These are phyloP conservation scores for Orthosia incerta DNA, from an alignment of 2,888 invertebrate genomes.

Conservation along the genomic window DNA sequence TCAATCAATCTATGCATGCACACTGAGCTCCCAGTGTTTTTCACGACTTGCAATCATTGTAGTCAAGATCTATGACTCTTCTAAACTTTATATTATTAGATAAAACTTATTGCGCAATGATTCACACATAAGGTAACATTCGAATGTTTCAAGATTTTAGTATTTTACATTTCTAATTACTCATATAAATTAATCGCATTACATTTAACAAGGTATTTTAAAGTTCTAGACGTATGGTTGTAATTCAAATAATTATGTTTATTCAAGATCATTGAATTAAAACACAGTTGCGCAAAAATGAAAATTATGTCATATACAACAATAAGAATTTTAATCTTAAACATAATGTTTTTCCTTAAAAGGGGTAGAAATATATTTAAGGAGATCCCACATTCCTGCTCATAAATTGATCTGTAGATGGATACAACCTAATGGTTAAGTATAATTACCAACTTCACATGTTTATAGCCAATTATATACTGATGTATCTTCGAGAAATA, in stretches of 20 bases:
- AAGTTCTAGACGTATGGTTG: too few species aligned
- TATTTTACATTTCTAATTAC: not conserved
- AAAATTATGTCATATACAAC: slow-evolving; percentile 26
- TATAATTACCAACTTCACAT: slow-evolving; percentile 52
- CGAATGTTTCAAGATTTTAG: not conserved
- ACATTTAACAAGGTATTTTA: not conserved
- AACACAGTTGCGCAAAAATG: not conserved
- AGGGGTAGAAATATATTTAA: slow-evolving; percentile 32
- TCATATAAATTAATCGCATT: not conserved
- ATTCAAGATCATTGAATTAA: not conserved
- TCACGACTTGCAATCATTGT: not conserved
- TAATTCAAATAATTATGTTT: not conserved
- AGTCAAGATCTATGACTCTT: not conserved
- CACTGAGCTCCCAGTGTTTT: not conserved
- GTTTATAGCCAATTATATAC: slow-evolving; percentile 52
- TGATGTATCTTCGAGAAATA: slow-evolving; percentile 21
- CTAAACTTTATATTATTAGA: too few species aligned
- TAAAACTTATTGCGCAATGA: too few species aligned
- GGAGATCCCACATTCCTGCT: slow-evolving; percentile 42
- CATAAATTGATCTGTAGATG: slow-evolving; percentile 52
- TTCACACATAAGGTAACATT: too few species aligned
- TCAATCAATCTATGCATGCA: not conserved
- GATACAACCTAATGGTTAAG: slow-evolving; percentile 36
- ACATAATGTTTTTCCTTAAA: slow-evolving; percentile 17
- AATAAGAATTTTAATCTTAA: slow-evolving; percentile 26